Percentiles rank a stretch among this genome's conserved stretches.
Evolutionary conservation across 2,113 vertebrate species (phyloP).

Genomic region (Apodemus speciosus): DNA sequence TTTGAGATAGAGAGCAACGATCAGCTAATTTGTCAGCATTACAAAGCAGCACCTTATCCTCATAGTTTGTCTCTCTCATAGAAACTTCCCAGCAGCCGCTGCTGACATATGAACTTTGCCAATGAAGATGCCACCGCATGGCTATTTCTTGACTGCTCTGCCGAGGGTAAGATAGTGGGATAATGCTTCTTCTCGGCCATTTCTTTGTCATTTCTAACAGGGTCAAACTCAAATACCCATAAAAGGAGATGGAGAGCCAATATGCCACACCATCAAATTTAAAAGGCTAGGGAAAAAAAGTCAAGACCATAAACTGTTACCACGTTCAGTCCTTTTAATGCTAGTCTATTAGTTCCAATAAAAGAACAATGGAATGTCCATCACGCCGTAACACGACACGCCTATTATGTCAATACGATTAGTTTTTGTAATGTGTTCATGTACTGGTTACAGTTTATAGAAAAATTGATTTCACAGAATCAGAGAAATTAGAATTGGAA

Average conservation of each 20-base stretch:
- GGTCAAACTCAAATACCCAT: slow-evolving; percentile 71
- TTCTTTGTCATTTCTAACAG: slow-evolving; percentile 73
- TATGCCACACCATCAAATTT: slow-evolving; percentile 51
- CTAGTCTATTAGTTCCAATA: slow-evolving; percentile 70
- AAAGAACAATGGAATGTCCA: slow-evolving; percentile 69
- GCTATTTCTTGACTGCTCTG: slow-evolving; percentile 68
- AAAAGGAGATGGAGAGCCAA: slow-evolving; percentile 72
- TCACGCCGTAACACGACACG: slow-evolving; percentile 57
- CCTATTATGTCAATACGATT: slow-evolving; percentile 71
- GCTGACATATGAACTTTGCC: slow-evolving; percentile 75
- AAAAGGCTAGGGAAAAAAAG: slow-evolving; percentile 32
- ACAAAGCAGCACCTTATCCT: slow-evolving; percentile 55
- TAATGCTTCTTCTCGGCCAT: slow-evolving; percentile 65
- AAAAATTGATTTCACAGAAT: slow-evolving; percentile 81
- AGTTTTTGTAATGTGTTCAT: slow-evolving; percentile 60
- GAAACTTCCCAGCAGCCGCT: slow-evolving; percentile 18
- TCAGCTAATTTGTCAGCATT: slow-evolving; percentile 73
- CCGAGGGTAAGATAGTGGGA: slow-evolving; percentile 58
- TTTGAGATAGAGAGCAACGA: slow-evolving; percentile 65
- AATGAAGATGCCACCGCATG: slow-evolving; percentile 66
- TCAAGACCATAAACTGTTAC: slow-evolving; percentile 48
- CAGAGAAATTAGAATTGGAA: slow-evolving; percentile 75
- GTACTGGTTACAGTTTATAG: slow-evolving; percentile 70
- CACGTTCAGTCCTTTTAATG: slow-evolving; percentile 59
- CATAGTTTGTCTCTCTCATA: slow-evolving; percentile 65